Evolutionary conservation across 2,797 vertebrate species (phyloP).

Genomic region (Sarcoramphus papa): DNA sequence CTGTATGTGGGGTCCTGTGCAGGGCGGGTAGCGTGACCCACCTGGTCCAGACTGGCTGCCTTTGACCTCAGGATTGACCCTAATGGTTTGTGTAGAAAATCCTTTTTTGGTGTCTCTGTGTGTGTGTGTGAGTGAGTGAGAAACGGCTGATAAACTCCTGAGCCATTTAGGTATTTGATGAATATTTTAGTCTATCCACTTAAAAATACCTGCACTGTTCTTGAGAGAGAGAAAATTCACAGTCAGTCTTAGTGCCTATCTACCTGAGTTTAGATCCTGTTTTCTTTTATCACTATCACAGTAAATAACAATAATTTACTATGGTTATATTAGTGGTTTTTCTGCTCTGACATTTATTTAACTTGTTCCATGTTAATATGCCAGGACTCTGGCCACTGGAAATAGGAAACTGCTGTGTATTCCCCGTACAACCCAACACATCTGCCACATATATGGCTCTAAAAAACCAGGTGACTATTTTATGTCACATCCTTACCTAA

Average conservation of each 20-base stretch:
- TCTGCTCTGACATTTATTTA: background rate
- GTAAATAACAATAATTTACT: background rate
- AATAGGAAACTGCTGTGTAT: background rate
- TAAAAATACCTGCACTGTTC: background rate
- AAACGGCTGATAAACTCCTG: background rate
- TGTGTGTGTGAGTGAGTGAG: background rate
- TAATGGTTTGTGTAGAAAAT: background rate
- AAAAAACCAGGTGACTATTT: background rate
- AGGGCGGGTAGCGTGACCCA: accelerated
- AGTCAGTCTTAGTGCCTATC: background rate
- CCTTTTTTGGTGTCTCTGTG: background rate
- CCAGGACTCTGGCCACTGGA: background rate
- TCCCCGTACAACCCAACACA: background rate
- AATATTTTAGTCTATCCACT: background rate
- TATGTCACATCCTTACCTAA: background rate
- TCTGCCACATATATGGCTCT: background rate
- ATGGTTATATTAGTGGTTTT: background rate
- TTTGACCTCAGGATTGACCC: background rate
- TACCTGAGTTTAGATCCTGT: background rate
- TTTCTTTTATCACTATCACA: background rate
- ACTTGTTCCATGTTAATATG: background rate
- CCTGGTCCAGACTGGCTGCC: background rate
- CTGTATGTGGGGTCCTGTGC: background rate
- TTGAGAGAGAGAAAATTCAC: background rate
- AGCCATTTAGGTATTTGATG: background rate